These are phyloP conservation scores for Catharus minimus DNA, from an alignment of 2,113 vertebrate species.

Conservation along the genomic window DNA sequence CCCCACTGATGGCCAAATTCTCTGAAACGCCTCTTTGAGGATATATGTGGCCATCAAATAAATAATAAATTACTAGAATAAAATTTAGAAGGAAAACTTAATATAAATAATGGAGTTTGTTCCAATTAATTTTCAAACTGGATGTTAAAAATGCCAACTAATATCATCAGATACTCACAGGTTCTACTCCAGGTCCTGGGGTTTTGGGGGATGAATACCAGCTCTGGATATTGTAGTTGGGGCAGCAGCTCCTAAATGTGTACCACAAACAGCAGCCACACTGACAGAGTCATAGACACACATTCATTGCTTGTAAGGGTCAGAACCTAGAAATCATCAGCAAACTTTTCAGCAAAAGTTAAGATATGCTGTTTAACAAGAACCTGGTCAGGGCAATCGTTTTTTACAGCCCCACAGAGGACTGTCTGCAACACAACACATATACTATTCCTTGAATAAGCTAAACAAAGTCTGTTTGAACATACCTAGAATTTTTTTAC, in stretches of 20 bases:
- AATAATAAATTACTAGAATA: neutral
- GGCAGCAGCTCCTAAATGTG: conserved; percentile 41
- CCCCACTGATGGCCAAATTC: neutral
- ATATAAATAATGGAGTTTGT: neutral
- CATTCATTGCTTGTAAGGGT: conserved; percentile 60
- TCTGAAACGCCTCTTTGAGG: neutral
- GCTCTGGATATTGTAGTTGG: conserved; percentile 60
- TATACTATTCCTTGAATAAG: neutral
- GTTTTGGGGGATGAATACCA: conserved; percentile 56
- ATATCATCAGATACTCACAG: conserved; percentile 18
- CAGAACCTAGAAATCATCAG: conserved; percentile 36
- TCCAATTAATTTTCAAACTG: neutral
- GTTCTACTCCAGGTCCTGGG: conserved; percentile 63
- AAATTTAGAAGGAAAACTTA: neutral
- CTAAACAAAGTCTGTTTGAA: neutral
- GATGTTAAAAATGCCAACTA: neutral
- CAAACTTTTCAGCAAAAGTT: neutral
- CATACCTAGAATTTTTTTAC: neutral
- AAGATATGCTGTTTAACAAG: neutral
- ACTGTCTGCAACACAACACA: neutral
- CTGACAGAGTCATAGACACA: conserved; percentile 31
- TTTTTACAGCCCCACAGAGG: neutral
- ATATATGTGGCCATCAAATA: neutral
- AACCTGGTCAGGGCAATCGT: neutral
- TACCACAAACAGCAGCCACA: conserved; percentile 68